A percentile compares a stretch with the other conserved stretches of the same genome.
phyloP scores from a whole-genome alignment of 2,113 vertebrate genomes.

The Oncorhynchus mykiss region DNA sequence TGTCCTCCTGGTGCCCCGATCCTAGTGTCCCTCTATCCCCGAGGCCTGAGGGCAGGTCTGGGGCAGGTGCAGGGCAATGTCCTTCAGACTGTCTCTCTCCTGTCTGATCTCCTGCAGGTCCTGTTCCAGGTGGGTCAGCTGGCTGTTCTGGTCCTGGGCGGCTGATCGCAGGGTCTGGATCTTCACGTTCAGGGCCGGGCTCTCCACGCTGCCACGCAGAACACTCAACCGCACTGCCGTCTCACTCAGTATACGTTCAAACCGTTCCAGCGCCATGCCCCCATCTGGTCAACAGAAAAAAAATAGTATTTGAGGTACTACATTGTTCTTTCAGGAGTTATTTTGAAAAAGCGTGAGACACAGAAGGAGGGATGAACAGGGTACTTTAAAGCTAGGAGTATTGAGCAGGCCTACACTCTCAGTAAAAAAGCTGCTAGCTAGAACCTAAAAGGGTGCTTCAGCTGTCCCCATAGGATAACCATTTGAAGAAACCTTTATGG shows the following conservation, averaged over 20 bases:
- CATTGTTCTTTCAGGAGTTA: too few relatives aligned
- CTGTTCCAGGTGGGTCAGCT: conserved; percentile 73
- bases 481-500: too few relatives aligned
- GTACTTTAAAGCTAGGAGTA: too few relatives aligned
- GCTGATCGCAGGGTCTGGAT: conserved; percentile 79
- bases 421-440: too few relatives aligned
- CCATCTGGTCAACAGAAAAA: conserved; percentile 53
- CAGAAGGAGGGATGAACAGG: too few relatives aligned
- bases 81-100: conserved; percentile 84
- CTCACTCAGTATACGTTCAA: conserved; percentile 69
- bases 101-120: conserved; percentile 82
- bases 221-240: conserved; percentile 70
- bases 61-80: conserved; percentile 83
- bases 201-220: conserved; percentile 73
- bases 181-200: conserved; percentile 69
- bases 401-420: too few relatives aligned
- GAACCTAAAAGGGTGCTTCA: too few relatives aligned
- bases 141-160: conserved; percentile 72
- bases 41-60: conserved; percentile 71
- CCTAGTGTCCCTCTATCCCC: conserved; percentile 28
- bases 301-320: too few relatives aligned
- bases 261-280: conserved; percentile 60
- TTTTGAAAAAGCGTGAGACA: too few relatives aligned
- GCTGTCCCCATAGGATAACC: too few relatives aligned
- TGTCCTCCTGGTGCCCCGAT: background rate